These are phyloP conservation scores for Melanotaenia pygmaea DNA, from an alignment of 2,797 vertebrate genomes.

Conservation along the genomic window DNA sequence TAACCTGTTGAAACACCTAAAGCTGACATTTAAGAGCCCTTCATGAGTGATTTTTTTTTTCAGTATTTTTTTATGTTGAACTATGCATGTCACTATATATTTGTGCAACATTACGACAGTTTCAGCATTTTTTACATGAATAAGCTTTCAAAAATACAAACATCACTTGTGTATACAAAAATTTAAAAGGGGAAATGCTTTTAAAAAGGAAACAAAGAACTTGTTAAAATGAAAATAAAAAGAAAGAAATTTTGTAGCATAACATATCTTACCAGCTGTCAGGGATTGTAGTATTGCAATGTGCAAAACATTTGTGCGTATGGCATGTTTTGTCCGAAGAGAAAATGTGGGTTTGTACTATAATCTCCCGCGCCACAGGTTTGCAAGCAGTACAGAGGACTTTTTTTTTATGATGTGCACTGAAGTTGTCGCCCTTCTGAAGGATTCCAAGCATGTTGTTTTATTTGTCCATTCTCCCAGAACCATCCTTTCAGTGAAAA, in stretches of 20 bases:
- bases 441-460: conserved; percentile 7
- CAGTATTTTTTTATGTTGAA: not conserved
- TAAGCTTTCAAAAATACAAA: no score
- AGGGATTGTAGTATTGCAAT: no score
- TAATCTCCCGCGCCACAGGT: not conserved
- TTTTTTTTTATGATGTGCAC: conserved; percentile 5
- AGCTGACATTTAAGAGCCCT: conserved; percentile 24
- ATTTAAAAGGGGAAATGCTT: no score
- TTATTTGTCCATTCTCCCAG: conserved; percentile 8
- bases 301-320: not conserved
- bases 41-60: not conserved
- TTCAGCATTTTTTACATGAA: no score
- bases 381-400: not conserved
- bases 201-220: no score
- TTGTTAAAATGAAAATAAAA: no score
- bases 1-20: conserved; percentile 58
- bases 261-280: not conserved
- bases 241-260: not conserved
- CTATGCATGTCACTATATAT: no score
- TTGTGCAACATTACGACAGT: no score
- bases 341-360: not conserved
- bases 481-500: not conserved
- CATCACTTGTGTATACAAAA: no score
- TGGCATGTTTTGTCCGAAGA: not conserved
- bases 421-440: conserved; percentile 18